Conservation (phyloP, 1,140 invertebrate genomes). For the Aporrectodea caliginosa region DNA sequence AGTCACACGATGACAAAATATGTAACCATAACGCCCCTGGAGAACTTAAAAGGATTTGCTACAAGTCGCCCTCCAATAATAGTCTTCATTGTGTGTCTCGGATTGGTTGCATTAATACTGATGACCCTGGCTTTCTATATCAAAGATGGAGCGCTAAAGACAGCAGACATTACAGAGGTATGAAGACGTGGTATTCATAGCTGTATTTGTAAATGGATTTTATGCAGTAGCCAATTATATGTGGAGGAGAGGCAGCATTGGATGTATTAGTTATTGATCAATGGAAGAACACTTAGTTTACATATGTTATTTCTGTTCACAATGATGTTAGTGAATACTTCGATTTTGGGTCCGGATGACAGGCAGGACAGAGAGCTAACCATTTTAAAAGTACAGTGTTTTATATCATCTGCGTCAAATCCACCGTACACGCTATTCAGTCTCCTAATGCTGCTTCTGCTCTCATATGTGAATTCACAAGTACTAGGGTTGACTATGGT, state of each 20-base stretch:
- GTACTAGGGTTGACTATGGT: too few species aligned
- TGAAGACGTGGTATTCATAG: background rate
- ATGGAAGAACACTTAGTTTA: background rate
- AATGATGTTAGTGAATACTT: background rate
- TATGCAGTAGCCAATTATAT: background rate
- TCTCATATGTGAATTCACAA: too few species aligned
- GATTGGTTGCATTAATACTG: constrained; percentile 51
- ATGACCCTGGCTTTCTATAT: constrained; percentile 53
- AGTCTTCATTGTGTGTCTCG: constrained; percentile 55
- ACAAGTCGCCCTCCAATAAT: constrained; percentile 51
- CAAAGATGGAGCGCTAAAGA: constrained; percentile 47
- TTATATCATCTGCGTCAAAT: too few species aligned
- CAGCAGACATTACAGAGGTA: constrained; percentile 54
- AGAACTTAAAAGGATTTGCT: constrained; percentile 52
- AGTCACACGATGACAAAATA: too few species aligned
- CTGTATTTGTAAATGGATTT: background rate
- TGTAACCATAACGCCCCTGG: too few species aligned
- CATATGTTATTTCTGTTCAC: background rate
- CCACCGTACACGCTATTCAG: too few species aligned
- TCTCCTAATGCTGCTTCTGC: too few species aligned
- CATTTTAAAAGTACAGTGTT: too few species aligned
- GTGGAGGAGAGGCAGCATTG: background rate
- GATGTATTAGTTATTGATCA: background rate
- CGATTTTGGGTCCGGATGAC: too few species aligned
- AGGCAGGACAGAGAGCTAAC: too few species aligned